Base-by-base conservation (phyloP, 2,113 vertebrate genomes). In the Azemiops feae region DNA sequence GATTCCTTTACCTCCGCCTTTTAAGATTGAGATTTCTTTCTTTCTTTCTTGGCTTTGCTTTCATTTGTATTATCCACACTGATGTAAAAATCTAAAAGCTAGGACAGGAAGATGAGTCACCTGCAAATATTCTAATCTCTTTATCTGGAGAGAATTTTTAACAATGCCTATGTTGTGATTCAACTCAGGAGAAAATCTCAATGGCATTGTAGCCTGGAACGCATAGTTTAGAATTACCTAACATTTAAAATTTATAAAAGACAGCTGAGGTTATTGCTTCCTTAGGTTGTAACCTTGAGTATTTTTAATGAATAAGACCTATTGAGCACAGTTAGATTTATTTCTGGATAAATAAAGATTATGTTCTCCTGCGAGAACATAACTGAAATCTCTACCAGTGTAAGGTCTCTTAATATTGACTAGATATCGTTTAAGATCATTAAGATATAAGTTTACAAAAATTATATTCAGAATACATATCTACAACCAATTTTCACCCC, bases 131-230 rank as follows among this genome's bases (percentile, higher is more conserved):
- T 90, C 0, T 0, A 7, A 0, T 1, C 43, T 0, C 0, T 3
- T 64, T 57, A 18, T 10, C 1, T 5, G 0, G 18, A 12, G 64
- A 74, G 2, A 23, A 47, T 23, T 69, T 54, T 27, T 20, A 0
- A 30, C 8, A 52, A 50, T 10, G 87, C 43, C 7, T 14, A 2
- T 55, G 74, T 57, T 11, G 12, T 90, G 89, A 87, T 86, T 89
- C 30, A 0, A 0, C 10, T 52, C 2, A 0, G 0, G 14, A 45
- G 45, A 22, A 54, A 27, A 18, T 30, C 57, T 3, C 0, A 0
- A 30, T 22, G 93, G 27, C 3, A 3, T 10, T 22, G 3, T 14
- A 52, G 8, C 25, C 9, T 53, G 8, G 14, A 54, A 6, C 16
- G 34, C 86, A 89, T 69, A 91, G 74, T 69, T 91, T 55, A n/a